Evolutionary conservation across 2,113 vertebrate genomes (phyloP).

Genomic region (Pomatostomus ruficeps): DNA sequence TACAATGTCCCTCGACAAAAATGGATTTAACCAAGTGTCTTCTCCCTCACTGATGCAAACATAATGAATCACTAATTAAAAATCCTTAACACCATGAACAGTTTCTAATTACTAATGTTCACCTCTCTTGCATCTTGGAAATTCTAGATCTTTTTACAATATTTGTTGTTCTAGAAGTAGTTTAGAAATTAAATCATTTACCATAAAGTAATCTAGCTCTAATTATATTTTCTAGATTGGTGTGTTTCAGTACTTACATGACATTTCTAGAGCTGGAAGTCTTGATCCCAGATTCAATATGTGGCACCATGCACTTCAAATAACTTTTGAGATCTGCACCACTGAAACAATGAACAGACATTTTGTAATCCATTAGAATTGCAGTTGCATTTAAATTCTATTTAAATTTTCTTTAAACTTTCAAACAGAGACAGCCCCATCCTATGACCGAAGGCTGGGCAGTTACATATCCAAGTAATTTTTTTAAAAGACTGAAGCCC

Average conservation of each 20-base stretch:
- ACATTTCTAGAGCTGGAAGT: conserved; percentile 51
- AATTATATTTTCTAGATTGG: background rate
- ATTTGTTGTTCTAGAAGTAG: background rate
- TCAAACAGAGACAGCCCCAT: background rate
- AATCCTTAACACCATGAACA: background rate
- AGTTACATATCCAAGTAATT: background rate
- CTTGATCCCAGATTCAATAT: conserved; percentile 67
- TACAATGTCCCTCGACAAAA: background rate
- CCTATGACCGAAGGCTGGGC: background rate
- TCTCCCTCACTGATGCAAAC: background rate
- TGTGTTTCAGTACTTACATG: conserved; percentile 55
- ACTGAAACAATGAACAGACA: conserved; percentile 49
- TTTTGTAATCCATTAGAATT: background rate
- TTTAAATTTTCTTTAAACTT: background rate
- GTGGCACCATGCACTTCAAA: conserved; percentile 70
- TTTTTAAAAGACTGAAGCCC: background rate
- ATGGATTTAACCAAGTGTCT: background rate
- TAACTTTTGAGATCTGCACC: conserved; percentile 70
- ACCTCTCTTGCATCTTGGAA: background rate
- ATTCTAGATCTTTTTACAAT: background rate
- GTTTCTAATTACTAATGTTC: background rate
- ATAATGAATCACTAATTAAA: background rate
- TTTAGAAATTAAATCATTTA: background rate
- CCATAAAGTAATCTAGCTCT: background rate
- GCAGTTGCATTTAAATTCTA: background rate